phyloP scores from a whole-genome alignment of 2,888 invertebrate species.

The Aplocera efformata region DNA sequence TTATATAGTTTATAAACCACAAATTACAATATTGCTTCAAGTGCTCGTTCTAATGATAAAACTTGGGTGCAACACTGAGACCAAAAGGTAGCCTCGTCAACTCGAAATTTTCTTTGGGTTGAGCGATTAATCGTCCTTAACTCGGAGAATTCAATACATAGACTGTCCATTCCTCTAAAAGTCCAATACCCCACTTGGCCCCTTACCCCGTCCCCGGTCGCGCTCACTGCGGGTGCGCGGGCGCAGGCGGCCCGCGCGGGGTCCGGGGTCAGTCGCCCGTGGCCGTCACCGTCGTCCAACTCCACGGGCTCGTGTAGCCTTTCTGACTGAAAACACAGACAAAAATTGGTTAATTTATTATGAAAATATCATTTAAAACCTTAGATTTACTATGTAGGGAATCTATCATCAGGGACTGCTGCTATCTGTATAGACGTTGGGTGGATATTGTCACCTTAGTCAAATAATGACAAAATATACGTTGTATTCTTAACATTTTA shows the following conservation, averaged over 20 bases:
- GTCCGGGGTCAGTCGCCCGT: constrained; percentile 83
- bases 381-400: no score
- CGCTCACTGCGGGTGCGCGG: constrained; percentile 64
- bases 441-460: no score
- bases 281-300: constrained; percentile 83
- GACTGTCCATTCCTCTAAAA: neutral
- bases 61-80: neutral
- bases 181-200: constrained; percentile 11
- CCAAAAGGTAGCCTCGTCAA: constrained; percentile 1
- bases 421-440: no score
- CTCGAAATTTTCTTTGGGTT: neutral
- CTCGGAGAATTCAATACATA: neutral
- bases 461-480: no score
- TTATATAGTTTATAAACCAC: no score
- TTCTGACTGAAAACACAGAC: constrained; percentile 77
- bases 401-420: no score
- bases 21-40: no score
- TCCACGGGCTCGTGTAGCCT: constrained; percentile 82
- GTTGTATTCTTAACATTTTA: no score
- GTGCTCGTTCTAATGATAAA: neutral
- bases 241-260: constrained; percentile 78
- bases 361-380: no score
- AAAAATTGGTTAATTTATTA: constrained; percentile 23
- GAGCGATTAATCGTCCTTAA: neutral
- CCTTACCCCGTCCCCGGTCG: constrained; percentile 27